Evolutionary conservation across 2,888 invertebrate genomes (phyloP).

Genomic region (Dexiosoma caninum): DNA sequence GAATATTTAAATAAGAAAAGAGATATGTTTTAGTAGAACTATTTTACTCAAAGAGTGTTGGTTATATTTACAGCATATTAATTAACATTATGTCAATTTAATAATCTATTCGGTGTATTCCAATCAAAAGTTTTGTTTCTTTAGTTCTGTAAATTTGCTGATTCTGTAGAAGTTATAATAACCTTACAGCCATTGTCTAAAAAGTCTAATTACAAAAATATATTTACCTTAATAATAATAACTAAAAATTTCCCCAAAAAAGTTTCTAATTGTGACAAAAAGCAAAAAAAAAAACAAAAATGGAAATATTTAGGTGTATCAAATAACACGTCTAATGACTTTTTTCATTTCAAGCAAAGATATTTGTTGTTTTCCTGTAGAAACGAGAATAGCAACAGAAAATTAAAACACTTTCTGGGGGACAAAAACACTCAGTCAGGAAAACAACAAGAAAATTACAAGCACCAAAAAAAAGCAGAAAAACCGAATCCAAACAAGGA

Average conservation of each 20-base stretch:
- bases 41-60: too few relatives aligned
- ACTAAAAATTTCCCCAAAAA: slow-evolving; percentile 13
- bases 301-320: slow-evolving; percentile 43
- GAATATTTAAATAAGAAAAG: too few relatives aligned
- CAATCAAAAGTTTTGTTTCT: background rate
- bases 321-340: slow-evolving; percentile 53
- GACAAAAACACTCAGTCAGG: slow-evolving; percentile 60
- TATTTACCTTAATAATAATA: too few relatives aligned
- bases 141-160: background rate
- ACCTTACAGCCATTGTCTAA: too few relatives aligned
- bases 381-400: slow-evolving; percentile 18
- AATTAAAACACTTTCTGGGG: slow-evolving; percentile 24
- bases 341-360: slow-evolving; percentile 41
- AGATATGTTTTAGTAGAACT: too few relatives aligned
- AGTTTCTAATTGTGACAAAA: slow-evolving; percentile 32
- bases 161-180: slow-evolving; percentile 1
- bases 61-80: background rate
- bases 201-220: too few relatives aligned
- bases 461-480: slow-evolving; percentile 16
- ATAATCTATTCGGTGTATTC: background rate
- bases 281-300: slow-evolving; percentile 9
- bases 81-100: background rate
- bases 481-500: slow-evolving; percentile 70
- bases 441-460: slow-evolving; percentile 69
- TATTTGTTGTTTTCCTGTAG: slow-evolving; percentile 34